Conservation (phyloP, 2,888 invertebrate genomes). For the Dryococelus australis region DNA sequence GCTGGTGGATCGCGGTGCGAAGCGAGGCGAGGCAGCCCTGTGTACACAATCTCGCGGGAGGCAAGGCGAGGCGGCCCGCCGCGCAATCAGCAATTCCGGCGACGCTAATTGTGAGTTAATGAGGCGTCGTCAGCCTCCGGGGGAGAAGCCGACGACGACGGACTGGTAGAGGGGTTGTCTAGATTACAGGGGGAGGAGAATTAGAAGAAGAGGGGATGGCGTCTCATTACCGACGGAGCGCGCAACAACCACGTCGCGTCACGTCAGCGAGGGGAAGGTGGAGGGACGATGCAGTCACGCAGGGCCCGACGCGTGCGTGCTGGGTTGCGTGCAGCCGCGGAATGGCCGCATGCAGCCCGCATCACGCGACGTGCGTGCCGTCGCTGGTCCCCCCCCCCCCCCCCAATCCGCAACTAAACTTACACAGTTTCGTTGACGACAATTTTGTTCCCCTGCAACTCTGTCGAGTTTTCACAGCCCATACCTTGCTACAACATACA, state of each 20-base stretch:
- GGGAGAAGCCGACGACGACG: background rate
- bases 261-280: slow-evolving; percentile 27
- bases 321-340: no score
- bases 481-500: no score
- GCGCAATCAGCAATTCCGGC: slow-evolving; percentile 1
- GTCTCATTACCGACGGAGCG: background rate
- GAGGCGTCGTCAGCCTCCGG: slow-evolving; percentile 20
- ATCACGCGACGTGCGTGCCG: slow-evolving; percentile 7
- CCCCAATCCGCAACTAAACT: slow-evolving; percentile 26
- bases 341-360: background rate
- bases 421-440: slow-evolving; percentile 13
- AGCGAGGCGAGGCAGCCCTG: no score
- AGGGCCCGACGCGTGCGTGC: slow-evolving; percentile 19
- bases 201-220: background rate
- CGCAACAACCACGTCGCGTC: slow-evolving; percentile 31
- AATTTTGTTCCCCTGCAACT: background rate
- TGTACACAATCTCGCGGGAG: background rate
- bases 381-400: slow-evolving; percentile 27
- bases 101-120: slow-evolving; percentile 10
- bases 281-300: slow-evolving; percentile 20
- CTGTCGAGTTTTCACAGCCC: no score
- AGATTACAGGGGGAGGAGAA: no score
- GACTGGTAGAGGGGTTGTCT: no score
- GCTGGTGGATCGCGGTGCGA: no score
- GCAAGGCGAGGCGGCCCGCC: background rate